Evolutionary conservation across 2,888 invertebrate genomes (phyloP).

Genomic region (Operophtera brumata): DNA sequence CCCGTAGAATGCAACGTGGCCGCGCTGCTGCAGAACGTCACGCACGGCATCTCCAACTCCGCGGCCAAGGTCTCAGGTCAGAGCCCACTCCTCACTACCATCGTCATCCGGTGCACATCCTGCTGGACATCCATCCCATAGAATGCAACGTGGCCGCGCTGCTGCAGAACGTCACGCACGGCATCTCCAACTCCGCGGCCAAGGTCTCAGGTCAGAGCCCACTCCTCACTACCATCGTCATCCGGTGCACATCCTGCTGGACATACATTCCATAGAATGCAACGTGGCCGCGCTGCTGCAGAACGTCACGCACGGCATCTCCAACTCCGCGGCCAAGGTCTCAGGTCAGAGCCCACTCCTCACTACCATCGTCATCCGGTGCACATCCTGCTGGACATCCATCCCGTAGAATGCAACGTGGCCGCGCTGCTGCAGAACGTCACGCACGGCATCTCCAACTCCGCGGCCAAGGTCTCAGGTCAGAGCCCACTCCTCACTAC

Average conservation of each 20-base stretch:
- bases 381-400: too few relatives aligned
- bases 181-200: slow-evolving; percentile 97
- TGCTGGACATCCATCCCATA: too few relatives aligned
- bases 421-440: slow-evolving; percentile 96
- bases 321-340: slow-evolving; percentile 98
- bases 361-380: background rate
- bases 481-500: slow-evolving; percentile 24
- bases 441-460: slow-evolving; percentile 98
- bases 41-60: slow-evolving; percentile 98
- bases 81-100: slow-evolving; percentile 25
- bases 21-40: slow-evolving; percentile 95
- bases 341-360: slow-evolving; percentile 68
- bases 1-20: slow-evolving; percentile 85
- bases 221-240: background rate
- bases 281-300: slow-evolving; percentile 95
- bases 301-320: slow-evolving; percentile 98
- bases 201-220: slow-evolving; percentile 86
- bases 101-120: background rate
- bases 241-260: too few relatives aligned
- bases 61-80: slow-evolving; percentile 93
- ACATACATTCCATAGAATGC: slow-evolving; percentile 47
- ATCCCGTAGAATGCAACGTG: slow-evolving; percentile 82
- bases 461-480: slow-evolving; percentile 95
- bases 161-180: slow-evolving; percentile 97
- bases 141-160: slow-evolving; percentile 91